Base-by-base conservation (phyloP, 92 coral and sea anemone genomes). In the Palythoa grandiflora region DNA sequence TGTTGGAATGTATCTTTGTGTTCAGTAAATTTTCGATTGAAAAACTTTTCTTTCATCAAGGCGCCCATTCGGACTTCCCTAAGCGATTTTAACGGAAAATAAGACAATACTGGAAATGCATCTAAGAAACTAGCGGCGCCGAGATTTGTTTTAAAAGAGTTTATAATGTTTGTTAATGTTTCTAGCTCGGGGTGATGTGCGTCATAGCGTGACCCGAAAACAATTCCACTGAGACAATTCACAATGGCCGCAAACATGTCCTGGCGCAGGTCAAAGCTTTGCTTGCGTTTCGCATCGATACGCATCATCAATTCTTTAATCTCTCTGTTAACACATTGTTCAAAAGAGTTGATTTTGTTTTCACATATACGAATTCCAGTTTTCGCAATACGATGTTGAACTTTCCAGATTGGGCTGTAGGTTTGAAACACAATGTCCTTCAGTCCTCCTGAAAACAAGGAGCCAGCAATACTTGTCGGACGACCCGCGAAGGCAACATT, bases 91-190 rank as follows among this genome's bases (percentile, higher is more conserved):
- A 92, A 77, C 12, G 97, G 96, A 21, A 96, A 39, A n/a, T 88
- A 84, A 21, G 94, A 83, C 9, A 96, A 66, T 59, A 95, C 47
- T 2, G 98, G 98, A 39, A 94, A 94, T n/a, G 95, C 90, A 50
- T 96, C 98, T 13, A 96, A 87, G n/a, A 93, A 79, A 80, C 91
- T 93, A 59, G 96, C 94, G 2, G 98, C 94, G 12, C 93, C 95
- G 1, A 96, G 93, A n/a, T 94, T 90, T 68, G 90, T 89, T 36
- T 84, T 86, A 57, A 96, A 94, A 61, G 90, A 85, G 2, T 89
- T 80, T 14, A 91, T 77, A 8, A 90, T 88, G 50, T 94, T 81
- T 54, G 91, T 77, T 11, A 96, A 79, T 8, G 84, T 80, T 80
- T 89, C 57, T 48, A 96, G 90, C 73, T 96, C 98, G 3, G 70